Base-by-base conservation (phyloP, 2,888 invertebrate species). In the Machimus rusticus region DNA sequence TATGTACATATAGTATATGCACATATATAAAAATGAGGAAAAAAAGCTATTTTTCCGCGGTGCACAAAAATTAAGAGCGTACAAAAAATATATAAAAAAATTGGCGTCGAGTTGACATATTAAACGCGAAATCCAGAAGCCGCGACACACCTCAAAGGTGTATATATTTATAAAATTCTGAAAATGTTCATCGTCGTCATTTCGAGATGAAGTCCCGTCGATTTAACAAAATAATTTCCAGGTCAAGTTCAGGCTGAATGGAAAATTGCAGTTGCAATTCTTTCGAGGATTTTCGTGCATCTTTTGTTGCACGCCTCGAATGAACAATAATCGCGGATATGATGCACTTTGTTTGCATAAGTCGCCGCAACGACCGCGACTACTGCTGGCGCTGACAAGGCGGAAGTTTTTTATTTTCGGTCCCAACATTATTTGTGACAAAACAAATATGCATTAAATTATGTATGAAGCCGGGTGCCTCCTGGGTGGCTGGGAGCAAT, bases 181-280 rank as follows among this genome's bases (percentile, higher is more conserved):
- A 19, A 19, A 66, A 66, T 66, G 51, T 46, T 46, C 43, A 0
- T 1, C 51, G n/a, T n/a, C 23, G 5, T 28, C 6, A 28, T 51
- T 79, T 79, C 51, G 5, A 79, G 43, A 51, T 79, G n/a, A 23
- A n/a, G 5, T 46, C 9, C 0, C 5, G 31, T 12, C 39, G 46
- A 39, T 1, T 43, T 79, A 51, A 79, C 51, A 46, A 46, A 51
- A 79, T 23, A 79, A 51, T 51, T 51, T 79, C 39, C 82, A 66
- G 82, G 82, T 82, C 82, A 82, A 82, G 82, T 82, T 82, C 82
- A 82, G n/a, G n/a, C n/a, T 66, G 66, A 28, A 66, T 66, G 66
- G 23, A 66, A 66, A 66, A 66, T 28, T 28, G 66, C 66, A 66
- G 23, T 14, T 19, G 66, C 9, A 12, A 66, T 66, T 66, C 66